Base-by-base conservation (phyloP, 2,888 invertebrate genomes). In the Falcaria lacertinaria region DNA sequence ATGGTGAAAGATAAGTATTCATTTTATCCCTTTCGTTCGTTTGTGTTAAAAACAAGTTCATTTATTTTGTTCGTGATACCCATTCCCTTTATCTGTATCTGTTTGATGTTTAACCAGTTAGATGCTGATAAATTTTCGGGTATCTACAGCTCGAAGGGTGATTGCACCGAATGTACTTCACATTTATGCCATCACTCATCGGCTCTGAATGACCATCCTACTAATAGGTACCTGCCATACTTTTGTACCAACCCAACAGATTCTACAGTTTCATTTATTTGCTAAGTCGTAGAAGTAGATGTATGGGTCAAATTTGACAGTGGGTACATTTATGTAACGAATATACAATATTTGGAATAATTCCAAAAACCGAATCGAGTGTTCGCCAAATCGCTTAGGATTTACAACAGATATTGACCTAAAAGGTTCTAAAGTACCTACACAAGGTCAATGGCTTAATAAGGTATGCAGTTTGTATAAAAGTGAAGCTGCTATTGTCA, bases 41-140 rank as follows among this genome's bases (percentile, higher is more conserved):
- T 42, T 34, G 44, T 48, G 51, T 52, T 52, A 52, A 60, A 64
- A 63, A 60, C 61, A 66, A 64, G 48, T 53, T 62, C 54, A 62
- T 66, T 60, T 64, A 56, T 64, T 60, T 59, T 61, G 55, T 41
- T 47, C 39, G 54, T 52, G 54, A 54, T 52, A 50, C 35, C 48
- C 42, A 22, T 43, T 39, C 47, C 41, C 48, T 47, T 45, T 42
- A 48, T 39, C 41, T 33, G 22, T 7, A 6, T 2, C n/a, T n/a
- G n/a, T n/a, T n/a, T n/a, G n/a, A n/a, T n/a, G n/a, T n/a, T n/a
- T n/a, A n/a, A n/a, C n/a, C n/a, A n/a, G n/a, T n/a, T n/a, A n/a
- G n/a, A n/a, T n/a, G n/a, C n/a, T n/a, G n/a, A n/a, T n/a, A n/a
- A n/a, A n/a, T n/a, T n/a, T n/a, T n/a, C n/a, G n/a, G n/a, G n/a